phyloP scores from a whole-genome alignment of 2,113 vertebrate species.

The Erpornis zantholeuca region DNA sequence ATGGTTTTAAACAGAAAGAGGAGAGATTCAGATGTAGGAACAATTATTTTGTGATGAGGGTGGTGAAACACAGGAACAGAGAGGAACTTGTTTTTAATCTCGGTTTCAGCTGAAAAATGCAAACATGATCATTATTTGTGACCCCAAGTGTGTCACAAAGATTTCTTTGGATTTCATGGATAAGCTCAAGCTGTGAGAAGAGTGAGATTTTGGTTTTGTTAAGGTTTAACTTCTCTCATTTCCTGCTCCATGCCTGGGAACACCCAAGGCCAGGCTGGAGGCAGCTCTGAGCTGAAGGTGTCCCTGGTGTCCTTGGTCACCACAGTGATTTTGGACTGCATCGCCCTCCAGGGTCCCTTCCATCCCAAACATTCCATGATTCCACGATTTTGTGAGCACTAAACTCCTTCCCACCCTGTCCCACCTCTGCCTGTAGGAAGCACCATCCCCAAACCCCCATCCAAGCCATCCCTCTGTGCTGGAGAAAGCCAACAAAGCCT shows the following conservation, averaged over 20 bases:
- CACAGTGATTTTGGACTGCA: not conserved
- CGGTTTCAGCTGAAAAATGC: no score
- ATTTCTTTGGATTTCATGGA: no score
- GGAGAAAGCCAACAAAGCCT: not conserved
- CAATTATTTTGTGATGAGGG: not conserved
- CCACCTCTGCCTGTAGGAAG: not conserved
- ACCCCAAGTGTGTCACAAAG: no score
- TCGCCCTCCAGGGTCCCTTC: not conserved
- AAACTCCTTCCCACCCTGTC: not conserved
- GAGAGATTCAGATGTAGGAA: not conserved
- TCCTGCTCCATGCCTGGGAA: not conserved
- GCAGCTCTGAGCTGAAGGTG: not conserved
- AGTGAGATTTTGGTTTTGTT: no score
- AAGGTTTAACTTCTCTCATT: no score
- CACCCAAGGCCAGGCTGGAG: not conserved
- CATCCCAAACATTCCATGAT: not conserved
- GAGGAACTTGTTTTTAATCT: not conserved
- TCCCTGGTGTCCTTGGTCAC: not conserved
- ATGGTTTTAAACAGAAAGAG: not conserved
- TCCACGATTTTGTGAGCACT: not conserved
- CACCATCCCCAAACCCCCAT: rapidly evolving
- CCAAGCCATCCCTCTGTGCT: no score
- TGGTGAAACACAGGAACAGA: not conserved
- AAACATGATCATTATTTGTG: no score
- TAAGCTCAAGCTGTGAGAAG: no score